Conservation (phyloP, 2,888 invertebrate genomes). For the Nebria salina region DNA sequence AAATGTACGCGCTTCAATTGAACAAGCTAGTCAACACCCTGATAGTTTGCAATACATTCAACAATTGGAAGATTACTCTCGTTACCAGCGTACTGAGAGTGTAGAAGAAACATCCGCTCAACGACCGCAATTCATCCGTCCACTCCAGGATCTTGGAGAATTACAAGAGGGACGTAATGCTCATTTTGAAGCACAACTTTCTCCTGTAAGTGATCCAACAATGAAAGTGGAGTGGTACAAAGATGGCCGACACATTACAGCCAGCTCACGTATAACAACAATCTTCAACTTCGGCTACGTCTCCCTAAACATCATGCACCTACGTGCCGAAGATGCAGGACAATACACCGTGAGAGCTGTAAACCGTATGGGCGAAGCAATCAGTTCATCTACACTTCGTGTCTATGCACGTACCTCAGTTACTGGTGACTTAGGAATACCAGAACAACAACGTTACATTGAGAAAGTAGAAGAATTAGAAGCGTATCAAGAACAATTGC, state of each 20-base stretch:
- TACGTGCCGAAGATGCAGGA: conserved; percentile 98
- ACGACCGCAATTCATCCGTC: conserved; percentile 88
- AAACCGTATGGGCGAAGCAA: conserved; percentile 90
- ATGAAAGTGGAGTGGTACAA: conserved; percentile 97
- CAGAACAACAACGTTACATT: conserved; percentile 90
- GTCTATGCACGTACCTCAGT: conserved; percentile 84
- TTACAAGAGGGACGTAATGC: conserved; percentile 91
- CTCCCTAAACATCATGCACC: conserved; percentile 97
- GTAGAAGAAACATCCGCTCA: conserved; percentile 83
- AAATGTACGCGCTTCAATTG: conserved; percentile 83
- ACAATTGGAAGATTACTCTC: conserved; percentile 89
- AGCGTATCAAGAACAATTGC: conserved; percentile 84
- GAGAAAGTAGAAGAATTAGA: conserved; percentile 92
- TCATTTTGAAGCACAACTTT: conserved; percentile 92
- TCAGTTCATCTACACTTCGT: conserved; percentile 81
- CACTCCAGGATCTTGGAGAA: conserved; percentile 85
- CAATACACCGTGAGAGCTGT: conserved; percentile 92
- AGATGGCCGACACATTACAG: conserved; percentile 93
- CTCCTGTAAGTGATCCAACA: conserved; percentile 90
- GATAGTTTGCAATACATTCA: conserved; percentile 90
- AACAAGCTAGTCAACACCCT: conserved; percentile 89
- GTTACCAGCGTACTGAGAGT: conserved; percentile 85
- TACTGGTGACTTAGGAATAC: conserved; percentile 86
- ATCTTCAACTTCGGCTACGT: conserved; percentile 99
- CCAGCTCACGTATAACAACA: conserved; percentile 96